Conservation (phyloP, 1,140 invertebrate species). For the Hetaerina americana region DNA sequence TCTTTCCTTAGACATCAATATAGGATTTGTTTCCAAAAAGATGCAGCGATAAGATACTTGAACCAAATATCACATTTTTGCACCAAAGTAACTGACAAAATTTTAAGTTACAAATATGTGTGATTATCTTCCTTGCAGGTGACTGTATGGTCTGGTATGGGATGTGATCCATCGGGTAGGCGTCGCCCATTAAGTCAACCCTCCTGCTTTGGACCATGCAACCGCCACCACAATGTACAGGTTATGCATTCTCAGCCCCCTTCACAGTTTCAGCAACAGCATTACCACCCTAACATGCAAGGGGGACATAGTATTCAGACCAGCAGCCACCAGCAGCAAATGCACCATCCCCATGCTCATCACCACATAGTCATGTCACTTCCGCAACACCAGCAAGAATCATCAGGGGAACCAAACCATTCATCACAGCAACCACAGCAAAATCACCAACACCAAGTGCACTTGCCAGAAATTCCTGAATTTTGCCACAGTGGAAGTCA, state of each 20-base stretch:
- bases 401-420: background rate
- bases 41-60: background rate
- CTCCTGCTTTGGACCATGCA: constrained; percentile 19
- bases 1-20: constrained; percentile 3
- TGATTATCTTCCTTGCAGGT: background rate
- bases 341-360: background rate
- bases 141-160: background rate
- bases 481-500: constrained; percentile 33
- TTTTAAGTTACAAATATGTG: too few species aligned
- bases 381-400: constrained; percentile 17
- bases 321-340: background rate
- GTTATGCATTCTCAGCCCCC: background rate
- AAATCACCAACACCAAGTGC: constrained; percentile 18
- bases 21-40: background rate
- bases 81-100: too few species aligned
- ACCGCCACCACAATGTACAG: constrained; percentile 7
- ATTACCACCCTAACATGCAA: background rate
- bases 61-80: too few species aligned
- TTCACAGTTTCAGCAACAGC: background rate
- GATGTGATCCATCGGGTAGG: background rate
- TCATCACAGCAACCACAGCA: background rate
- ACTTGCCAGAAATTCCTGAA: constrained; percentile 37
- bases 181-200: constrained; percentile 28
- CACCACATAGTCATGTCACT: background rate
- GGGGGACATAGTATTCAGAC: background rate